phyloP scores from a whole-genome alignment of 2,797 vertebrate species.

The Rhadinocentrus ornatus region DNA sequence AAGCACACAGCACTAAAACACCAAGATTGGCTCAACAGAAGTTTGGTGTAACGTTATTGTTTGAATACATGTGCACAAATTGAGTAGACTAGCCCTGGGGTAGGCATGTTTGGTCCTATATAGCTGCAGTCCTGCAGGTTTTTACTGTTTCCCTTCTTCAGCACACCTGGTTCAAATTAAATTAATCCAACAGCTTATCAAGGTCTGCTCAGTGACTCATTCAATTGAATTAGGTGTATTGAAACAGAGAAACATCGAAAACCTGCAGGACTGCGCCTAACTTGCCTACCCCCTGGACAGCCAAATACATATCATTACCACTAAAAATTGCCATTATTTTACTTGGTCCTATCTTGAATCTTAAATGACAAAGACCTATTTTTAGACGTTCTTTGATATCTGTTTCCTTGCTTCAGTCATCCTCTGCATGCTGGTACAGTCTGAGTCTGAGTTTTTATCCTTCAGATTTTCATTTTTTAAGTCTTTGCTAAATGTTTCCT shows the following conservation, averaged over 20 bases:
- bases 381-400: background rate
- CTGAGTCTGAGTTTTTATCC: conserved; percentile 14
- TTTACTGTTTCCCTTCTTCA: background rate
- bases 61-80: background rate
- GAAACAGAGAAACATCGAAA: background rate
- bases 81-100: too few relatives aligned
- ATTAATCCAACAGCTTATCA: background rate
- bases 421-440: background rate
- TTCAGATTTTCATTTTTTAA: background rate
- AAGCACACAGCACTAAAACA: background rate
- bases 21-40: background rate
- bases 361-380: background rate
- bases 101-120: background rate
- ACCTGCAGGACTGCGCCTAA: background rate
- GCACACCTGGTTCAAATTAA: background rate
- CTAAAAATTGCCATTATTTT: conserved; percentile 1
- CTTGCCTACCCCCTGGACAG: background rate
- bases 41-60: background rate
- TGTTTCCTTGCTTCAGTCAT: background rate
- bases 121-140: background rate
- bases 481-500: background rate
- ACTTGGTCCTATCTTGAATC: background rate
- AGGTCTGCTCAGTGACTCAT: background rate
- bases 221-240: background rate
- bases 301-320: background rate